Percentiles rank a stretch among this genome's conserved stretches.
These are phyloP conservation scores for Molossus alvarezi DNA, from an alignment of 2,797 vertebrate genomes.

Conservation along the genomic window DNA sequence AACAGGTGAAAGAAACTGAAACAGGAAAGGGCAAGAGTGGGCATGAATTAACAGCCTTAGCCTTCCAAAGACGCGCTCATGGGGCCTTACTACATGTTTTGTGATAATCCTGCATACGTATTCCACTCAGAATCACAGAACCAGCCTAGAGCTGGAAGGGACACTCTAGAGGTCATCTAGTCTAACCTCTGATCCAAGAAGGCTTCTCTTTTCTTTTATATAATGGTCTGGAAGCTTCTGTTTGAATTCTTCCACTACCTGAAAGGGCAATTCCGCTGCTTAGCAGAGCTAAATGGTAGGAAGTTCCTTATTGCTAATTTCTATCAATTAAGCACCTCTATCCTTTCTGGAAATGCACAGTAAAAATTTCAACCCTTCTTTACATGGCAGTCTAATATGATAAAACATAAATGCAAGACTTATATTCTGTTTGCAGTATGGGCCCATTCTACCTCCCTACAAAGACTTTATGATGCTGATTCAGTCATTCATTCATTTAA, in stretches of 20 bases:
- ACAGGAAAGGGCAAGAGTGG: conserved; percentile 33
- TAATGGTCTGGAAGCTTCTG: conserved; percentile 58
- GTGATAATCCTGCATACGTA: conserved; percentile 74
- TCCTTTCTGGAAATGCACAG: conserved; percentile 53
- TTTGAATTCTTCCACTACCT: conserved; percentile 48
- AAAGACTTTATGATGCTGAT: background rate
- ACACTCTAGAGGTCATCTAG: conserved; percentile 70
- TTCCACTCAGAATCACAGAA: conserved; percentile 70
- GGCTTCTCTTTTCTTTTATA: conserved; percentile 46
- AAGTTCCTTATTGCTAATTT: conserved; percentile 45
- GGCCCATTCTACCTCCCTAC: background rate
- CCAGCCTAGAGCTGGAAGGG: conserved; percentile 54
- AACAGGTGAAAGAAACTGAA: conserved; percentile 75
- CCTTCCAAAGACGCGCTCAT: conserved; percentile 73
- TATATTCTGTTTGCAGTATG: conserved; percentile 63
- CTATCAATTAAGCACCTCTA: conserved; percentile 9
- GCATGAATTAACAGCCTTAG: conserved; percentile 62
- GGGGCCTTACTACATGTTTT: conserved; percentile 65
- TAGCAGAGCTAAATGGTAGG: conserved; percentile 11
- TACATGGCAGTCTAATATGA: conserved; percentile 40
- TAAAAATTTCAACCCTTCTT: conserved; percentile 63
- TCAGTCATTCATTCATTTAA: conserved; percentile 45
- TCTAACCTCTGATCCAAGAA: conserved; percentile 43
- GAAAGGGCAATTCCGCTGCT: conserved; percentile 38
- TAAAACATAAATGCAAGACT: conserved; percentile 46